A percentile compares a stretch with the other conserved stretches of the same genome.
Evolutionary conservation across 2,888 invertebrate species (phyloP).

Genomic region (Sipha maydis): DNA sequence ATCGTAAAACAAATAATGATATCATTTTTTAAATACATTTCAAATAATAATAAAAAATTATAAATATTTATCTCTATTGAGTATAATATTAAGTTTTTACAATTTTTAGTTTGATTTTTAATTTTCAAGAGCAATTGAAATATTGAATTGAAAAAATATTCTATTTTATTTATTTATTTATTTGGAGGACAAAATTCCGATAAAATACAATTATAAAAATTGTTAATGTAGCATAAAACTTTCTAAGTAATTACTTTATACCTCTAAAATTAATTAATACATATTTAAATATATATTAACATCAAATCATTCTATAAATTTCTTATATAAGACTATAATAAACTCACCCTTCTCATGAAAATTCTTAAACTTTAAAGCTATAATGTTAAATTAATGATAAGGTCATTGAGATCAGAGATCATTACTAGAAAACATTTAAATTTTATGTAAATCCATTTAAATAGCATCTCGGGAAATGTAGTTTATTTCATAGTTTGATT

Average conservation of each 20-base stretch:
- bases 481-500: neutral
- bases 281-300: too few relatives aligned
- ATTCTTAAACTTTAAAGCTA: slow-evolving; percentile 5
- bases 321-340: neutral
- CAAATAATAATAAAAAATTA: neutral
- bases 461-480: neutral
- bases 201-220: too few relatives aligned
- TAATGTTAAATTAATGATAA: neutral
- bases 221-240: too few relatives aligned
- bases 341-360: neutral
- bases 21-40: neutral
- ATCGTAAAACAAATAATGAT: neutral
- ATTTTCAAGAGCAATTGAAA: neutral
- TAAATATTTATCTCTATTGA: neutral
- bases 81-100: too few relatives aligned
- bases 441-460: slow-evolving; percentile 12
- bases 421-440: neutral
- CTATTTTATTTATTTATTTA: too few relatives aligned
- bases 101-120: too few relatives aligned
- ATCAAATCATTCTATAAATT: too few relatives aligned
- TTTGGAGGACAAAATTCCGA: too few relatives aligned
- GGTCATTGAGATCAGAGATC: neutral
- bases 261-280: neutral
- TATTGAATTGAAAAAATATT: neutral
- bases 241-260: too few relatives aligned